Percentiles rank a stretch among this genome's conserved stretches.
Evolutionary conservation across 2,888 invertebrate species (phyloP).

Genomic region (Tetrapedia diversipes): DNA sequence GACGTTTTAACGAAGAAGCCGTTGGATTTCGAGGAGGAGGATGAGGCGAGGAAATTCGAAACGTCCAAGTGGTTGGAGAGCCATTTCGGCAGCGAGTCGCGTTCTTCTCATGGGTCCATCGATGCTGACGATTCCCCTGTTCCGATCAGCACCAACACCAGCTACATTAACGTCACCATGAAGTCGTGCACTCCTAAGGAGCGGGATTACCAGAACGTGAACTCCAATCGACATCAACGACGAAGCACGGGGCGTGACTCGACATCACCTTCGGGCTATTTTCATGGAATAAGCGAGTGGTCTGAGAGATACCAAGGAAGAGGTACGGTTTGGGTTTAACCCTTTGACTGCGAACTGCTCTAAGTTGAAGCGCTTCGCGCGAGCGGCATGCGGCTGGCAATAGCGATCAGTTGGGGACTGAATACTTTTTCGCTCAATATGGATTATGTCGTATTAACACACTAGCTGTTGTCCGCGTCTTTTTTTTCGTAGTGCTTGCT

Average conservation of each 20-base stretch:
- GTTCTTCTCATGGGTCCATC: conserved; percentile 89
- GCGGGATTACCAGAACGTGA: conserved; percentile 62
- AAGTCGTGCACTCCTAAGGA: conserved; percentile 84
- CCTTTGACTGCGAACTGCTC: too few relatives aligned
- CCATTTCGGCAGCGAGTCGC: conserved; percentile 94
- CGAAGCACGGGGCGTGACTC: conserved; percentile 70
- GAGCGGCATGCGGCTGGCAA: too few relatives aligned
- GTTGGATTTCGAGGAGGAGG: conserved; percentile 93
- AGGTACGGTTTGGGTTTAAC: too few relatives aligned
- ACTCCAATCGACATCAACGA: conserved; percentile 78
- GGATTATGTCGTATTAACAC: too few relatives aligned
- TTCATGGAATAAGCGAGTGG: conserved; percentile 92
- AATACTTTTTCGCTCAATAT: too few relatives aligned
- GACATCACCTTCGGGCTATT: conserved; percentile 84
- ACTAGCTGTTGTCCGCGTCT: too few relatives aligned
- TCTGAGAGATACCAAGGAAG: conserved; percentile 84
- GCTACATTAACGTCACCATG: conserved; percentile 90
- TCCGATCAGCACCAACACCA: conserved; percentile 86
- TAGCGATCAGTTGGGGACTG: too few relatives aligned
- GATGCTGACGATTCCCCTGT: conserved; percentile 86
- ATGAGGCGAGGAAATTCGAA: conserved; percentile 94
- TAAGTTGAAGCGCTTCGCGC: too few relatives aligned
- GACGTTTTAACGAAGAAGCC: conserved; percentile 92
- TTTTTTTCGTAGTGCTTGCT: too few relatives aligned
- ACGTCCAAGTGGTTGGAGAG: conserved; percentile 96